Evolutionary conservation across 2,888 invertebrate species (phyloP).

Genomic region (Acanthosepion lycidas): DNA sequence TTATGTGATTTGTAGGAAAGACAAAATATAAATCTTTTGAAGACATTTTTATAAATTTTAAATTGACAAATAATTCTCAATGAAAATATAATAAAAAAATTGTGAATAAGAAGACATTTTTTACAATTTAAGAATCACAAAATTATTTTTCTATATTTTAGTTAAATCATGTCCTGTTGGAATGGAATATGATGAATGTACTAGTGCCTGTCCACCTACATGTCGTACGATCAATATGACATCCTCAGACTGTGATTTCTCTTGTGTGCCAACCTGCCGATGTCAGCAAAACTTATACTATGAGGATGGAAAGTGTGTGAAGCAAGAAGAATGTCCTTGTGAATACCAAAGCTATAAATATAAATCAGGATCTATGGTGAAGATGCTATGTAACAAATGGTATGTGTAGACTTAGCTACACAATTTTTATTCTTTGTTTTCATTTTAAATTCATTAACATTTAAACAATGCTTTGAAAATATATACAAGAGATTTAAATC

Average conservation of each 20-base stretch:
- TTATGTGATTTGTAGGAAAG: too few relatives aligned
- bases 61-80: too few relatives aligned
- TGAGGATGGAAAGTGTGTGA: slow-evolving; percentile 46
- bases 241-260: slow-evolving; percentile 33
- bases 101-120: too few relatives aligned
- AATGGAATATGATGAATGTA: slow-evolving; percentile 42
- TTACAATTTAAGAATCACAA: not conserved
- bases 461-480: not conserved
- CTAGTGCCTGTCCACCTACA: slow-evolving; percentile 24
- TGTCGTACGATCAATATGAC: slow-evolving; percentile 40
- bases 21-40: too few relatives aligned
- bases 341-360: slow-evolving; percentile 44
- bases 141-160: not conserved
- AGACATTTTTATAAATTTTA: too few relatives aligned
- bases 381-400: slow-evolving; percentile 45
- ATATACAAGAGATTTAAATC: not conserved
- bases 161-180: slow-evolving; percentile 14
- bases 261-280: slow-evolving; percentile 40
- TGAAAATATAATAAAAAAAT: too few relatives aligned
- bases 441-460: not conserved
- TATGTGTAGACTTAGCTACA: not conserved
- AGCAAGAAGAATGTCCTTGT: slow-evolving; percentile 33
- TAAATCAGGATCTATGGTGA: not conserved
- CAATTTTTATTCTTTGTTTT: not conserved
- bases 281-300: not conserved